phyloP scores from a whole-genome alignment of 2,113 vertebrate genomes.

The Ia io region DNA sequence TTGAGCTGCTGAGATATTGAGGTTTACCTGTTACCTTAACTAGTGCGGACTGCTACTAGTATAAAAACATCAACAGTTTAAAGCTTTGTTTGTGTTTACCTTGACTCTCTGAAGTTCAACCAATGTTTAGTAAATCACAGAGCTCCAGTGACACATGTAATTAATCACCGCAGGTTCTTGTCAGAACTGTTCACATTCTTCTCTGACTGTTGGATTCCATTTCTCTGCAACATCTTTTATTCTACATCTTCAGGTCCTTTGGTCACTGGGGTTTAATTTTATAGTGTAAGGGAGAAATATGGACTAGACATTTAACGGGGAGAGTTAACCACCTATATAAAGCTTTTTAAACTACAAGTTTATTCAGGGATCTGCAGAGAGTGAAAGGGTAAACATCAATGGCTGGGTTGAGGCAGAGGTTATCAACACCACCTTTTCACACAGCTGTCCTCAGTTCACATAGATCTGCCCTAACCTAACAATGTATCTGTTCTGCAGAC shows the following conservation, averaged over 20 bases:
- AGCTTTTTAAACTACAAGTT: not conserved
- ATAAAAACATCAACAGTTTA: conserved; percentile 45
- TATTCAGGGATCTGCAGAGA: not conserved
- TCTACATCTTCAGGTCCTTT: not conserved
- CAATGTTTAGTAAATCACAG: conserved; percentile 35
- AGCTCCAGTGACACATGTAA: conserved; percentile 42
- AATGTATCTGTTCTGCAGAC: not conserved
- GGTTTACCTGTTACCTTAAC: conserved; percentile 17
- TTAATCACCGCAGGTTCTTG: conserved; percentile 41
- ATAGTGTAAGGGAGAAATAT: not conserved
- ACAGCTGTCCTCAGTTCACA: not conserved
- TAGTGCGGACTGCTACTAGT: not conserved
- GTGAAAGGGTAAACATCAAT: not conserved
- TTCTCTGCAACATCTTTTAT: conserved; percentile 35
- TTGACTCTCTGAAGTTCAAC: conserved; percentile 48
- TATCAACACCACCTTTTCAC: not conserved
- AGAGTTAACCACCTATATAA: not conserved
- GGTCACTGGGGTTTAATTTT: conserved; percentile 13
- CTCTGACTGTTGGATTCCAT: not conserved
- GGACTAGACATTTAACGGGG: not conserved
- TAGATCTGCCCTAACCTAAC: not conserved
- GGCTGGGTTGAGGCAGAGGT: not conserved
- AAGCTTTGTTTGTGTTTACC: conserved; percentile 58
- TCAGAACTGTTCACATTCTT: conserved; percentile 51
- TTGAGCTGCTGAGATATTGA: conserved; percentile 10